A percentile compares a stretch with the other conserved stretches of the same genome.
Evolutionary conservation across 2,113 vertebrate species (phyloP).

Genomic region (Isurus oxyrinchus): DNA sequence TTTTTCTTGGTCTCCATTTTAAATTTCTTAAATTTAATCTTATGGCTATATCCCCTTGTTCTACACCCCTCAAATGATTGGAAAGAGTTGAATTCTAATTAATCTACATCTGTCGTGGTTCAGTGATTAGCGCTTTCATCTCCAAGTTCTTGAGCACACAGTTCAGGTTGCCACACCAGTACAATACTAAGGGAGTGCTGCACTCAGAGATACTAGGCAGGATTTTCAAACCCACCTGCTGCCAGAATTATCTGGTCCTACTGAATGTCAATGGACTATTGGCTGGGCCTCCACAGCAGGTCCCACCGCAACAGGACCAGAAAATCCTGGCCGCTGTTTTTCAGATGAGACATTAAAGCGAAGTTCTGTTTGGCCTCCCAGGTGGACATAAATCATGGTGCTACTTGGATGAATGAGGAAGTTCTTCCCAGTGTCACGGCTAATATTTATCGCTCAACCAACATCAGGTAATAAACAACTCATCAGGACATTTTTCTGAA

Average conservation of each 20-base stretch:
- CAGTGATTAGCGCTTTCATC: not conserved
- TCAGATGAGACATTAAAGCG: not conserved
- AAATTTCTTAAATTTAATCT: not conserved
- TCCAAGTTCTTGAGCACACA: not conserved
- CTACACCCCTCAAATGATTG: not conserved
- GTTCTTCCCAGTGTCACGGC: not conserved
- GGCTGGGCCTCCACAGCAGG: too few relatives aligned
- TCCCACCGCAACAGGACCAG: too few relatives aligned
- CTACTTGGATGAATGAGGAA: not conserved
- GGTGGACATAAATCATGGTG: not conserved
- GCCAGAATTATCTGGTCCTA: too few relatives aligned
- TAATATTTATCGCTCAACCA: not conserved
- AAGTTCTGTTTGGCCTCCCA: not conserved
- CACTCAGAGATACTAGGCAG: not conserved
- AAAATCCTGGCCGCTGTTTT: too few relatives aligned
- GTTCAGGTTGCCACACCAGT: not conserved
- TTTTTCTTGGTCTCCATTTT: not conserved
- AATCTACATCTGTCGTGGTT: not conserved
- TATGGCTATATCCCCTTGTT: not conserved
- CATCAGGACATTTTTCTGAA: not conserved
- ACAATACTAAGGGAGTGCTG: not conserved
- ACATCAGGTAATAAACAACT: not conserved
- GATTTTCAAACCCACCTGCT: too few relatives aligned
- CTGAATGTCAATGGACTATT: too few relatives aligned
- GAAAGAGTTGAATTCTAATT: not conserved